phyloP scores from a whole-genome alignment of 2,888 invertebrate species.

The Gasteruption jaculator region DNA sequence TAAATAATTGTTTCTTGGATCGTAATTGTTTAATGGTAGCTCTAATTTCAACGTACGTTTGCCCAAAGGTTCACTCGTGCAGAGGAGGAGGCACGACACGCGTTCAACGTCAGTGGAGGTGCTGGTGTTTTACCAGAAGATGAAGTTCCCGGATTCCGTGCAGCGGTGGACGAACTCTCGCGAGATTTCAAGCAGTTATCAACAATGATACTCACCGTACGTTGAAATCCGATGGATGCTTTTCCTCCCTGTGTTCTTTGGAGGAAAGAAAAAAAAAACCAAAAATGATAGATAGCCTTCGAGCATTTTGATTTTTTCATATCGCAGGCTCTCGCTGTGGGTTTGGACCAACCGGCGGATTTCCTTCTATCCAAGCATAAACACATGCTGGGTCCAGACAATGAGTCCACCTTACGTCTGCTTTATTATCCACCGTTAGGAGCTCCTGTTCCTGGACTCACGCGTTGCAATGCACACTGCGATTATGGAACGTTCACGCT shows the following conservation, averaged over 20 bases:
- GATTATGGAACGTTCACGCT: constrained; percentile 76
- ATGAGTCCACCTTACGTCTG: constrained; percentile 65
- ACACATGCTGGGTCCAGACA: constrained; percentile 63
- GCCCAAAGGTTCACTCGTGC: too few species aligned
- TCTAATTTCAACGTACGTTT: too few species aligned
- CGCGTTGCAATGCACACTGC: constrained; percentile 68
- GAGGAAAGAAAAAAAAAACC: constrained; percentile 18
- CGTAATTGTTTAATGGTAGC: too few species aligned
- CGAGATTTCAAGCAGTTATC: constrained; percentile 66
- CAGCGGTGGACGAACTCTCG: constrained; percentile 64
- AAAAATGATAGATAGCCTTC: constrained; percentile 21
- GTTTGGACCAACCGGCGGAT: constrained; percentile 59
- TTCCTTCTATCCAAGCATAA: constrained; percentile 64
- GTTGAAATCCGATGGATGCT: constrained; percentile 24
- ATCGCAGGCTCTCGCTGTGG: constrained; percentile 46
- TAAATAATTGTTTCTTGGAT: too few species aligned
- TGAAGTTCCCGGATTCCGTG: constrained; percentile 65
- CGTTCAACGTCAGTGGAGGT: constrained; percentile 64
- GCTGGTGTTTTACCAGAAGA: constrained; percentile 62
- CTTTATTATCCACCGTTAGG: constrained; percentile 67
- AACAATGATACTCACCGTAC: constrained; percentile 59
- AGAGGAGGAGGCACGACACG: constrained; percentile 64
- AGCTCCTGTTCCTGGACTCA: constrained; percentile 51
- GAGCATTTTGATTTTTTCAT: too few species aligned
- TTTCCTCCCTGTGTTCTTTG: constrained; percentile 19